Evolutionary conservation across 2,797 vertebrate species (phyloP).

Genomic region (Anas bahamensis): DNA sequence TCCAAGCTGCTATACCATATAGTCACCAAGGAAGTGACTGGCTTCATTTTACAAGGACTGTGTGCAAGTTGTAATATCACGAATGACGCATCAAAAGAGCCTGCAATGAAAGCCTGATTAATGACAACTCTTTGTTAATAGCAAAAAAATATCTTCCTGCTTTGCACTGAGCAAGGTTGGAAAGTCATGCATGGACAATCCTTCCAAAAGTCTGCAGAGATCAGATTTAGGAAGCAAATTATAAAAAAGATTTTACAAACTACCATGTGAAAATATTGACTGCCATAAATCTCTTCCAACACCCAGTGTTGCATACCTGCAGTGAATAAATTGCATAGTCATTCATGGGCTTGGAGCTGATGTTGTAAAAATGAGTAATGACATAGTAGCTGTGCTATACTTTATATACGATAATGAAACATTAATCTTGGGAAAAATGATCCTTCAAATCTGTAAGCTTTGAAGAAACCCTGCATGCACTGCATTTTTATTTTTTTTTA

Average conservation of each 20-base stretch:
- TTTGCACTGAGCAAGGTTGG: neutral
- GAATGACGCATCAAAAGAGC: neutral
- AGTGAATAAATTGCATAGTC: neutral
- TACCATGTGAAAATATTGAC: neutral
- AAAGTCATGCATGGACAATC: neutral
- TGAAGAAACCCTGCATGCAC: neutral
- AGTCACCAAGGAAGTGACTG: neutral
- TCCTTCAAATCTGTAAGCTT: neutral
- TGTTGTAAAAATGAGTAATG: neutral
- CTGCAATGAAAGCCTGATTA: neutral
- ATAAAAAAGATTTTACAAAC: neutral
- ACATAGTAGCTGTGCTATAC: neutral
- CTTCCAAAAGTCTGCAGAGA: neutral
- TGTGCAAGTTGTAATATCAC: neutral
- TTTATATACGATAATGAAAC: neutral
- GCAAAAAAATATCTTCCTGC: neutral
- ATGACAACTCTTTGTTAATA: neutral
- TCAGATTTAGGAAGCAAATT: neutral
- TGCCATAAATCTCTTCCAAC: neutral
- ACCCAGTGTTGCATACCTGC: neutral
- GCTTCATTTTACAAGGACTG: neutral
- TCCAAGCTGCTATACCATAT: neutral
- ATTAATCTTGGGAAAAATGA: neutral
- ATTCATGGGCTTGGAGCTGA: neutral
- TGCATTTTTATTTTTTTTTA: neutral